These are phyloP conservation scores for Nerophis ophidion DNA, from an alignment of 2,113 vertebrate species.

Conservation along the genomic window DNA sequence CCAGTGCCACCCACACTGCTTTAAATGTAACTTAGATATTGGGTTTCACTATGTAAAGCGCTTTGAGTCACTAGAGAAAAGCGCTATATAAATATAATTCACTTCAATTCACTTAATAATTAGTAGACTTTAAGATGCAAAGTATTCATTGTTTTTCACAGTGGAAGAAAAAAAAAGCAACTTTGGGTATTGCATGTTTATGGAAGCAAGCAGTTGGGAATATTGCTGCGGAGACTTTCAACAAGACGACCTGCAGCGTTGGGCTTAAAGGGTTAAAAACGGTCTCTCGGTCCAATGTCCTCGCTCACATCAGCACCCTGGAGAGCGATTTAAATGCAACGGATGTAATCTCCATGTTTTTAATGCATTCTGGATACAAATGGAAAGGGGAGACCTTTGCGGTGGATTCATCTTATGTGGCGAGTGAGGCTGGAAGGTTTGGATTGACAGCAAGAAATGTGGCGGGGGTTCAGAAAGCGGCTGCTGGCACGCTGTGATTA, in stretches of 20 bases:
- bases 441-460: constrained; percentile 10
- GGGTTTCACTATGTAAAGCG: no score
- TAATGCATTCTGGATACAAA: constrained; percentile 6
- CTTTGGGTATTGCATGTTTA: constrained; percentile 71
- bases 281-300: constrained; percentile 23
- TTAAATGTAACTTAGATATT: no score
- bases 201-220: constrained; percentile 51
- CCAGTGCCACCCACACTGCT: no score
- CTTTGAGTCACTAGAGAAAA: no score
- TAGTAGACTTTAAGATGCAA: constrained; percentile 37
- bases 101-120: no score
- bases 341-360: constrained; percentile 24
- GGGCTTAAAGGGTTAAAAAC: constrained; percentile 53
- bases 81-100: no score
- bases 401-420: constrained; percentile 15
- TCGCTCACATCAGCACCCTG: neutral
- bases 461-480: constrained; percentile 55
- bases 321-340: constrained; percentile 19
- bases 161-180: constrained; percentile 63
- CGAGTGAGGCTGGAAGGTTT: constrained; percentile 27
- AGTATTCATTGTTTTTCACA: constrained; percentile 57
- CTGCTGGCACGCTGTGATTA: constrained; percentile 61
- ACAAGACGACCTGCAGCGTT: constrained; percentile 24
- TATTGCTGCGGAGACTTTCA: constrained; percentile 55
- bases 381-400: constrained; percentile 7